phyloP scores from a whole-genome alignment of 2,113 vertebrate species.

The Heterochromis multidens region DNA sequence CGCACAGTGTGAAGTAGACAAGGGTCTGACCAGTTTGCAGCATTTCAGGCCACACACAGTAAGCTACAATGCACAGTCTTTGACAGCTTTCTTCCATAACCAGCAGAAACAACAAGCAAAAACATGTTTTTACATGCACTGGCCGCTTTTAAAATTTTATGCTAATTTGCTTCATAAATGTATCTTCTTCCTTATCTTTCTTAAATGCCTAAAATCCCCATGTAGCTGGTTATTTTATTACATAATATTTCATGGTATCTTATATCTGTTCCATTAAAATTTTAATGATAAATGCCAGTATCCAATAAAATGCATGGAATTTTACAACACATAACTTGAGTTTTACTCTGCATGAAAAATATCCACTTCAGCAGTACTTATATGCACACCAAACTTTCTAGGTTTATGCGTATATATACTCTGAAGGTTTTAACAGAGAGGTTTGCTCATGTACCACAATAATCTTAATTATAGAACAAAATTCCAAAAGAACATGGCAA shows the following conservation, averaged over 20 bases:
- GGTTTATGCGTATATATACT: too few species aligned
- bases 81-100: not conserved
- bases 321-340: not conserved
- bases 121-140: not conserved
- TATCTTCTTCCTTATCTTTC: too few species aligned
- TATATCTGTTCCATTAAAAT: not conserved
- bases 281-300: accelerated
- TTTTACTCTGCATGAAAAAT: not conserved
- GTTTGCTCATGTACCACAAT: too few species aligned
- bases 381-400: not conserved
- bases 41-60: not conserved
- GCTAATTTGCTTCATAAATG: not conserved
- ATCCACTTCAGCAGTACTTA: not conserved
- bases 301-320: not conserved
- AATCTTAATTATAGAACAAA: too few species aligned
- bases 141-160: not conserved
- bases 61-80: not conserved
- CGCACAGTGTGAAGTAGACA: not conserved
- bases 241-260: not conserved
- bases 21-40: accelerated
- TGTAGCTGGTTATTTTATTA: not conserved
- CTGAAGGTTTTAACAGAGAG: too few species aligned
- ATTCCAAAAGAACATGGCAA: too few species aligned
- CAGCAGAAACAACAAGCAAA: not conserved
- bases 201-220: too few species aligned